Conservation (phyloP, 2,888 invertebrate genomes). For the Erebia ligea region DNA sequence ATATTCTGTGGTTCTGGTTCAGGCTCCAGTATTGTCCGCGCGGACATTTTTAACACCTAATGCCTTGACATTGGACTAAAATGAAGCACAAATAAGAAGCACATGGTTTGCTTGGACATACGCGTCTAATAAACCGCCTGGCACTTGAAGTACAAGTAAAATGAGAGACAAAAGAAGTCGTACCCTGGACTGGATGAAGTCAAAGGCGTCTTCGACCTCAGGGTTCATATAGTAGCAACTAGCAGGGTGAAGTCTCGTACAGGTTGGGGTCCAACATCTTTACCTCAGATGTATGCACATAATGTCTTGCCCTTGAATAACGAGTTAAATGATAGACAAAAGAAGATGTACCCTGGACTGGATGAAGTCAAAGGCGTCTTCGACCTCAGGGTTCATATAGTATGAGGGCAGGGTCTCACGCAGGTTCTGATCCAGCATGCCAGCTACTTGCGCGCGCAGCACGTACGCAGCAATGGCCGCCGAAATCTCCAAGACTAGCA, state of each 20-base stretch:
- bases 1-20: too few relatives aligned
- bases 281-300: too few relatives aligned
- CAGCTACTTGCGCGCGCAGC: conserved; percentile 84
- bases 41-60: too few relatives aligned
- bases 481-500: conserved; percentile 91
- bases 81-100: neutral
- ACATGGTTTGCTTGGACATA: too few relatives aligned
- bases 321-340: neutral
- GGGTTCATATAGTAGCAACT: conserved; percentile 82
- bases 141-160: too few relatives aligned
- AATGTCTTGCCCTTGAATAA: too few relatives aligned
- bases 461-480: conserved; percentile 92
- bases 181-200: conserved; percentile 90
- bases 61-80: neutral
- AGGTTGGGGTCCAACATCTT: conserved; percentile 81
- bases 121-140: too few relatives aligned
- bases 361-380: conserved; percentile 88
- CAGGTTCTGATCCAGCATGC: conserved; percentile 83
- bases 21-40: too few relatives aligned
- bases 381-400: conserved; percentile 82
- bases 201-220: conserved; percentile 86
- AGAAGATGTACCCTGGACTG: conserved; percentile 86
- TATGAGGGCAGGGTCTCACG: conserved; percentile 84
- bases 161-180: conserved; percentile 46
- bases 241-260: conserved; percentile 83